Percentiles rank a stretch among this genome's conserved stretches.
These are phyloP conservation scores for Teleopsis dalmanni DNA, from an alignment of 1,140 invertebrate genomes.

Conservation along the genomic window DNA sequence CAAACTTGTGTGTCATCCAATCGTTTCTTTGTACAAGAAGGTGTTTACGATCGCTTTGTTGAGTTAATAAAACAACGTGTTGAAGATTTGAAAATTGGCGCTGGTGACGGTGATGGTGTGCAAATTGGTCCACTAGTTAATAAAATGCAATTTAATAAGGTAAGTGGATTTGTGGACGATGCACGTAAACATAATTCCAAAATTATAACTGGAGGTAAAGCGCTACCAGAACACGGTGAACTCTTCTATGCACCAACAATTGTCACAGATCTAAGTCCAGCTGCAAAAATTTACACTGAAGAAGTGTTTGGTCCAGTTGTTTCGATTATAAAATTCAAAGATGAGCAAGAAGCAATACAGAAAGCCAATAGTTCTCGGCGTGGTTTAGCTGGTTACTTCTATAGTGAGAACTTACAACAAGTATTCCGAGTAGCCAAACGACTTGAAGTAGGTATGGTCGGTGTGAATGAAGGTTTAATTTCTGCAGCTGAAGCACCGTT, in stretches of 20 bases:
- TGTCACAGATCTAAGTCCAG: constrained; percentile 64
- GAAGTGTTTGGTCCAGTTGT: constrained; percentile 95
- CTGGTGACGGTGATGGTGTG: constrained; percentile 64
- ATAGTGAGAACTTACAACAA: constrained; percentile 76
- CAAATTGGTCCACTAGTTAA: constrained; percentile 89
- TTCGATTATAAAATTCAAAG: constrained; percentile 74
- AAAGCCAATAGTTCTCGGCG: constrained; percentile 67
- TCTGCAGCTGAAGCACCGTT: constrained; percentile 82
- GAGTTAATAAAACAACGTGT: constrained; percentile 60
- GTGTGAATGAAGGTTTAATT: constrained; percentile 89
- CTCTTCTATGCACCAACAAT: constrained; percentile 90
- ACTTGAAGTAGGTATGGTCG: constrained; percentile 86
- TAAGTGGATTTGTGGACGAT: constrained; percentile 67
- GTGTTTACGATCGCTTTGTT: constrained; percentile 76
- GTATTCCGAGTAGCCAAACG: constrained; percentile 75
- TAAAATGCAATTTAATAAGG: constrained; percentile 70
- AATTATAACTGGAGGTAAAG: constrained; percentile 68
- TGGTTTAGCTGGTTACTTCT: constrained; percentile 84
- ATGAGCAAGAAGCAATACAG: constrained; percentile 75
- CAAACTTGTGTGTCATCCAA: constrained; percentile 93
- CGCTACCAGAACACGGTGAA: constrained; percentile 54
- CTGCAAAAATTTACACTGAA: constrained; percentile 75
- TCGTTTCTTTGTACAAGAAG: constrained; percentile 78
- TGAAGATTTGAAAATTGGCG: constrained; percentile 62
- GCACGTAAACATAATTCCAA: constrained; percentile 76